Conservation (phyloP, 1,140 invertebrate genomes). For the Lycorma delicatula region DNA sequence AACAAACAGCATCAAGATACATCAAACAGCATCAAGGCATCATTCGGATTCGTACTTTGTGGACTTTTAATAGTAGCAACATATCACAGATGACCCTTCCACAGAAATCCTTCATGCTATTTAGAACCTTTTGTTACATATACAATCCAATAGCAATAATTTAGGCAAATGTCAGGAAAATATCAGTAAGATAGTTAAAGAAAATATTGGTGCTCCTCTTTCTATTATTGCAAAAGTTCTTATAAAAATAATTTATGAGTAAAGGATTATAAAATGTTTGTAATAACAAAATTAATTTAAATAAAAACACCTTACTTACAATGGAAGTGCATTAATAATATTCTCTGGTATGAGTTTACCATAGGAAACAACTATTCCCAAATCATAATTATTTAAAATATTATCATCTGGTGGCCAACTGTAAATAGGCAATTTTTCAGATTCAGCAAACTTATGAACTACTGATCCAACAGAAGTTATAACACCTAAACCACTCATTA, state of each 20-base stretch:
- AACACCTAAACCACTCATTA: slow-evolving; percentile 45
- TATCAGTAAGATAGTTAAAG: background rate
- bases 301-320: slow-evolving; percentile 40
- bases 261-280: background rate
- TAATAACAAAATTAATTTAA: slow-evolving; percentile 14
- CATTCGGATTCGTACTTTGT: no score
- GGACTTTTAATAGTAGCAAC: no score
- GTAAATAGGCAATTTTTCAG: slow-evolving; percentile 42
- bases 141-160: no score
- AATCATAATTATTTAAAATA: slow-evolving; percentile 42
- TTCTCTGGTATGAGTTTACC: slow-evolving; percentile 55
- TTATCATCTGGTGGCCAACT: slow-evolving; percentile 45
- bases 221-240: slow-evolving; percentile 5
- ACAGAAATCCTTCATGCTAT: no score
- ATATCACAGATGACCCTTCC: no score
- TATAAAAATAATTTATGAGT: background rate
- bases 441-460: slow-evolving; percentile 43
- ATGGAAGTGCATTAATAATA: slow-evolving; percentile 52
- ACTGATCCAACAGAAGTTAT: slow-evolving; percentile 47
- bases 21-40: no score
- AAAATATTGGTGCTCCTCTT: background rate
- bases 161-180: no score
- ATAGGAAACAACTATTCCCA: slow-evolving; percentile 63
- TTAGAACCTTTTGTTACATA: no score
- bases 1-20: no score